Base-by-base conservation (phyloP, 2,888 invertebrate species). In the Gandaritis pyraliata region DNA sequence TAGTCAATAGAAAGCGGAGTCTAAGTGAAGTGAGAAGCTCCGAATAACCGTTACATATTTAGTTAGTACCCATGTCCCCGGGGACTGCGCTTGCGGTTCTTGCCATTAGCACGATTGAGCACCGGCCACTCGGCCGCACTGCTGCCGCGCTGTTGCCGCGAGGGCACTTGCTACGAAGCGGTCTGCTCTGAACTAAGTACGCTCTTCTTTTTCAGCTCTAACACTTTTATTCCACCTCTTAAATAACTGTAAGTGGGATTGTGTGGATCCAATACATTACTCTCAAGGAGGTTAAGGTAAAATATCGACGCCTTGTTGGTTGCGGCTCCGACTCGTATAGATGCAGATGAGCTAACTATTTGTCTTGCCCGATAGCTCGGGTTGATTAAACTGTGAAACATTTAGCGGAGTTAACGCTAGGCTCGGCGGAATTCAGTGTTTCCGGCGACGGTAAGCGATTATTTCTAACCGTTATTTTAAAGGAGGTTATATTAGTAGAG, bases 261-360 rank as follows among this genome's bases (percentile, higher is more conserved):
- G 67, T 67, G 71, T 69, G 65, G 64, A 62, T 66, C 62, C 72
- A 68, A 69, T 71, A 71, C 69, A 69, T 69, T 71, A 69, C 65
- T 71, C 75, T 69, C 71, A 73, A 75, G 76, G 76, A 78, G 76
- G 77, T 79, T 75, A 80, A 76, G 76, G 85, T 85, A 77, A 87
- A 85, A 85, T 85, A 88, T 87, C 82, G 85, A 85, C 80, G 83
- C 81, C 80, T 83, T 81, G 87, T 85, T 81, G 81, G 83, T 79
- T 81, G 82, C 80, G 78, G 81, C 80, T 78, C 83, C 83, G 81
- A 79, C 88, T 91, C 91, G 89, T 91, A 88, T 91, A 88, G 91
- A 91, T 91, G 91, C 89, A 91, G 91, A 91, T 91, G 91, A 91
- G 90, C 86, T 77, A 85, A 88, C 89, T 91, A 91, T 91, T 91